A percentile compares a stretch with the other conserved stretches of the same genome.
phyloP scores from a whole-genome alignment of 1,140 invertebrate species.

The silkworm (Bombyx mori) region DNA sequence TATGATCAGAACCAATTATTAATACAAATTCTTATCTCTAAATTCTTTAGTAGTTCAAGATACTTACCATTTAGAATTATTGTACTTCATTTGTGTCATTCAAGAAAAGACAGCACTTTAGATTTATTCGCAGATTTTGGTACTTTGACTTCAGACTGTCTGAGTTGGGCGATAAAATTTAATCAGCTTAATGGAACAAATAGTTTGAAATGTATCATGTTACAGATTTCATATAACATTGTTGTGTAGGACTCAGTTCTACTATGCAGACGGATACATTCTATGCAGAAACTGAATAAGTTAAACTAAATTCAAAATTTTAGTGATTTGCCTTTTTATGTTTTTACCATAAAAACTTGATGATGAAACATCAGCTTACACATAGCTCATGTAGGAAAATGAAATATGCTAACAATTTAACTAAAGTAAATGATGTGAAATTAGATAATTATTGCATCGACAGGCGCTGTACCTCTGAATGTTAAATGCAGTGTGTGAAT shows the following conservation, averaged over 20 bases:
- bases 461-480: not conserved
- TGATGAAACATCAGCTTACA: not conserved
- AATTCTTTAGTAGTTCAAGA: too few species aligned
- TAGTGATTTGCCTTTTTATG: not conserved
- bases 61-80: too few species aligned
- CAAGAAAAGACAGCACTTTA: too few species aligned
- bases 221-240: conserved; percentile 19
- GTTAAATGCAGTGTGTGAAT: too few species aligned
- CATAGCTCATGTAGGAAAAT: not conserved
- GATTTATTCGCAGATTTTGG: too few species aligned
- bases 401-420: not conserved
- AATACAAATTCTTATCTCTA: too few species aligned
- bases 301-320: not conserved
- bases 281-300: not conserved
- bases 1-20: too few species aligned
- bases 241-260: conserved; percentile 23
- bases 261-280: conserved; percentile 21
- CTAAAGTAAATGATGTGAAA: not conserved
- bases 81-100: too few species aligned
- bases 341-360: not conserved
- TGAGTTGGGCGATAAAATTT: not conserved
- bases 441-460: not conserved
- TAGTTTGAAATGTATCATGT: conserved; percentile 5
- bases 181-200: conserved; percentile 10
- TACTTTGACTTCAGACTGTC: too few species aligned